phyloP scores from a whole-genome alignment of 2,113 vertebrate genomes.

The Tichodroma muraria region DNA sequence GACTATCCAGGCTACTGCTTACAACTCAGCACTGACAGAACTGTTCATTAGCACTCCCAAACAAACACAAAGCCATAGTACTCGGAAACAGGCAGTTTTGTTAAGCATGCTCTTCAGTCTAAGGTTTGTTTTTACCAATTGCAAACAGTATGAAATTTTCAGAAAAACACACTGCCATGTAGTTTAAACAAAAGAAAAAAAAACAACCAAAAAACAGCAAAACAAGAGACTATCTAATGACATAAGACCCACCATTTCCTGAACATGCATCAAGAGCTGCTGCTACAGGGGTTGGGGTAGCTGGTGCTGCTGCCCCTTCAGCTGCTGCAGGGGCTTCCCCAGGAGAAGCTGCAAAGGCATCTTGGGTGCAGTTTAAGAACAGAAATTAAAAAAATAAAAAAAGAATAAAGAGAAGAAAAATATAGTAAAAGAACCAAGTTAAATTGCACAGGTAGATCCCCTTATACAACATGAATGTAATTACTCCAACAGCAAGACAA shows the following conservation, averaged over 20 bases:
- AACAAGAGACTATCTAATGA: slow-evolving; percentile 64
- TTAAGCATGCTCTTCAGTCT: slow-evolving; percentile 61
- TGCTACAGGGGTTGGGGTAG: slow-evolving; percentile 84
- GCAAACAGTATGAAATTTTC: neutral
- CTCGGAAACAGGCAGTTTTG: slow-evolving; percentile 40
- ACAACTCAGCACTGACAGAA: neutral
- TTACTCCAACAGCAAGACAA: slow-evolving; percentile 25
- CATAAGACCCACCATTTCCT: slow-evolving; percentile 95
- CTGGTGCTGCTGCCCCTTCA: slow-evolving; percentile 82
- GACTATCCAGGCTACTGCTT: neutral
- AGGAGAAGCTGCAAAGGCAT: slow-evolving; percentile 98
- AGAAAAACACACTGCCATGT: slow-evolving; percentile 64
- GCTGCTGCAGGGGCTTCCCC: slow-evolving; percentile 88
- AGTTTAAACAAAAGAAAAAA: slow-evolving; percentile 23
- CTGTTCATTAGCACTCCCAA: neutral
- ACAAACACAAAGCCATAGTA: slow-evolving; percentile 5
- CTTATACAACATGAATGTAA: slow-evolving; percentile 75
- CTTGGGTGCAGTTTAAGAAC: slow-evolving; percentile 82
- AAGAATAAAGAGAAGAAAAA: slow-evolving; percentile 77
- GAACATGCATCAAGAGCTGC: slow-evolving; percentile 91
- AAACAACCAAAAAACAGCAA: neutral
- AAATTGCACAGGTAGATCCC: slow-evolving; percentile 71
- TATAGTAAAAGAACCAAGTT: slow-evolving; percentile 75
- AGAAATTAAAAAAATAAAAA: slow-evolving; percentile 69
- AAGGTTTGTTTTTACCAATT: slow-evolving; percentile 45